Evolutionary conservation across 2,113 vertebrate species (phyloP).

Genomic region (Acanthochromis polyacanthus): DNA sequence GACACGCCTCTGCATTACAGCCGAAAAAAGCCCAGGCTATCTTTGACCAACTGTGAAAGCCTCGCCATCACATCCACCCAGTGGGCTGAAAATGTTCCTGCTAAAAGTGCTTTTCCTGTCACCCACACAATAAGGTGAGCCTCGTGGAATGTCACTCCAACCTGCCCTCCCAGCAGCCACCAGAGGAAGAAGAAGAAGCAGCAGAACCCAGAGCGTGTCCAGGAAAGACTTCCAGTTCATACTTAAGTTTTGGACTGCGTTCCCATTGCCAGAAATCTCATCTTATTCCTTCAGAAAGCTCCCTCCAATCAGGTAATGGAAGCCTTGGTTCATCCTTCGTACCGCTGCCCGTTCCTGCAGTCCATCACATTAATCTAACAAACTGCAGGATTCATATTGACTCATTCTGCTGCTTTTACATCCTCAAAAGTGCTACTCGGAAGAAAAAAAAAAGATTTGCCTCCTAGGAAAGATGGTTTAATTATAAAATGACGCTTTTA

Average conservation of each 20-base stretch:
- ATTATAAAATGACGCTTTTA: constrained; percentile 46
- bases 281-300: constrained; percentile 41
- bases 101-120: constrained; percentile 64
- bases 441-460: neutral
- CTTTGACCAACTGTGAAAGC: constrained; percentile 47
- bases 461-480: constrained; percentile 25
- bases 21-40: constrained; percentile 38
- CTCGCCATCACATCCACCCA: constrained; percentile 27
- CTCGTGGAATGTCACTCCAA: constrained; percentile 28
- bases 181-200: constrained; percentile 14
- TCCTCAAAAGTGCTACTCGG: constrained; percentile 30
- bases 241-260: constrained; percentile 11
- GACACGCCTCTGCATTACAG: constrained; percentile 41
- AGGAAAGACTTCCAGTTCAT: constrained; percentile 19
- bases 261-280: constrained; percentile 14
- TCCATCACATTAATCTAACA: constrained; percentile 50
- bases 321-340: constrained; percentile 35
- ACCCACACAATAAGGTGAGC: constrained; percentile 50
- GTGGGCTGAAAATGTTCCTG: constrained; percentile 43
- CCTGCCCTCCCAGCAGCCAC: constrained; percentile 2
- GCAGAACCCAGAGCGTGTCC: neutral
- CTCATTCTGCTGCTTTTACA: constrained; percentile 42
- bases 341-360: constrained; percentile 11
- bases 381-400: constrained; percentile 42
- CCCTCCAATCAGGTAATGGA: constrained; percentile 58